phyloP scores from a whole-genome alignment of 2,888 invertebrate species.

The Limnephilus marmoratus region DNA sequence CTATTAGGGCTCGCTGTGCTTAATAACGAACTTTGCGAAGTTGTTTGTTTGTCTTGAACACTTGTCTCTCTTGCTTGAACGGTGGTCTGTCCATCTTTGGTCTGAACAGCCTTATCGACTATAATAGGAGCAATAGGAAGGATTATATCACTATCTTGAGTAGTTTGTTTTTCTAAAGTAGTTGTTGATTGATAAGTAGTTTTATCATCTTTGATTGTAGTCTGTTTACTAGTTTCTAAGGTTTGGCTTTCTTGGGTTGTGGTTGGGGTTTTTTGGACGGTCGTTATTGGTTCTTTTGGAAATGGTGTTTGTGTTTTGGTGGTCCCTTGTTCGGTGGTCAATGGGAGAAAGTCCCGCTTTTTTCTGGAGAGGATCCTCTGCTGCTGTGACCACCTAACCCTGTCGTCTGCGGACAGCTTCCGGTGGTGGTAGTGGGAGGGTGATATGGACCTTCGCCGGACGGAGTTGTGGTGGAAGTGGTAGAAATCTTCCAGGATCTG shows the following conservation, averaged over 20 bases:
- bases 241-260: slow-evolving; percentile 62
- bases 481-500: slow-evolving; percentile 94
- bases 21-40: slow-evolving; percentile 6
- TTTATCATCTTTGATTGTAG: slow-evolving; percentile 1
- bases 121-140: background rate
- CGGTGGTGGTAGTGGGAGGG: slow-evolving; percentile 85
- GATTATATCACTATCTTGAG: background rate
- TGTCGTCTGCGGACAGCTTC: slow-evolving; percentile 83
- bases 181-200: background rate
- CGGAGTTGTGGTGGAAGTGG: slow-evolving; percentile 88
- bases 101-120: background rate
- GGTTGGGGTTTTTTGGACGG: slow-evolving; percentile 67
- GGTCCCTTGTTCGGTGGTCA: slow-evolving; percentile 68
- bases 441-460: slow-evolving; percentile 86
- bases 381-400: slow-evolving; percentile 90
- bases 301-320: background rate
- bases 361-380: slow-evolving; percentile 87
- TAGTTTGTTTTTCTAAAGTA: background rate
- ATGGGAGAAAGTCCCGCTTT: slow-evolving; percentile 87
- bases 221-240: background rate
- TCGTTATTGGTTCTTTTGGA: slow-evolving; percentile 2
- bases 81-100: slow-evolving; percentile 70
- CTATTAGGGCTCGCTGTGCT: slow-evolving; percentile 67
- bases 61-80: slow-evolving; percentile 66
- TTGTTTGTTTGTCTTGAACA: slow-evolving; percentile 66